phyloP scores from a whole-genome alignment of 2,888 invertebrate species.

The Apodemia duryi region DNA sequence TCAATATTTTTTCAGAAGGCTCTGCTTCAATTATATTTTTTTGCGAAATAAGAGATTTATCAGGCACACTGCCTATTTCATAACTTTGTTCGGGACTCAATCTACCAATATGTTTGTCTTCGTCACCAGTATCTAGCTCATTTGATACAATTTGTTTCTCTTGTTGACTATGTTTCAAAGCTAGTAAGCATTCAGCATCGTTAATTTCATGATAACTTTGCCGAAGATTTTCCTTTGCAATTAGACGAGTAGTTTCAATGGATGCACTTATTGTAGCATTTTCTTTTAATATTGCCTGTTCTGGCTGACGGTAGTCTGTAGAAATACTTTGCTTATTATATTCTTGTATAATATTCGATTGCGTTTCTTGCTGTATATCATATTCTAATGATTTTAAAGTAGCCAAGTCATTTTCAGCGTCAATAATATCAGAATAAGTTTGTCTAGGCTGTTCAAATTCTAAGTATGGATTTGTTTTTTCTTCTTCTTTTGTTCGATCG shows the following conservation, averaged over 20 bases:
- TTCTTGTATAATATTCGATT: background rate
- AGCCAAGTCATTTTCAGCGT: conserved; percentile 30
- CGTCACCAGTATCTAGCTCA: background rate
- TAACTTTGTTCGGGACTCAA: background rate
- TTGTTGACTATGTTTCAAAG: conserved; percentile 5
- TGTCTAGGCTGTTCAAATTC: conserved; percentile 22
- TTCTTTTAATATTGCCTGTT: background rate
- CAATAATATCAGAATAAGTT: conserved; percentile 33
- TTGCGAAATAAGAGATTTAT: background rate
- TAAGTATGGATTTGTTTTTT: background rate
- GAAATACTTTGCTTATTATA: background rate
- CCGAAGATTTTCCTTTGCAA: conserved; percentile 16
- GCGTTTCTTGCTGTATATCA: background rate
- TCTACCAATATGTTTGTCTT: background rate
- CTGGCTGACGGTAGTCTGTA: background rate
- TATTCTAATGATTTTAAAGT: background rate
- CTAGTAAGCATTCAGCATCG: conserved; percentile 32
- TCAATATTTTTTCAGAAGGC: background rate
- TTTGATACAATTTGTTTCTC: background rate
- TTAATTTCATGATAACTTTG: conserved; percentile 34
- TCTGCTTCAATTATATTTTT: background rate
- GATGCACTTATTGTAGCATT: background rate
- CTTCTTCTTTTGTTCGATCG: background rate
- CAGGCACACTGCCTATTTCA: background rate
- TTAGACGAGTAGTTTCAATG: background rate